phyloP scores from a whole-genome alignment of 2,888 invertebrate genomes.

The Caenorhabditis afra region DNA sequence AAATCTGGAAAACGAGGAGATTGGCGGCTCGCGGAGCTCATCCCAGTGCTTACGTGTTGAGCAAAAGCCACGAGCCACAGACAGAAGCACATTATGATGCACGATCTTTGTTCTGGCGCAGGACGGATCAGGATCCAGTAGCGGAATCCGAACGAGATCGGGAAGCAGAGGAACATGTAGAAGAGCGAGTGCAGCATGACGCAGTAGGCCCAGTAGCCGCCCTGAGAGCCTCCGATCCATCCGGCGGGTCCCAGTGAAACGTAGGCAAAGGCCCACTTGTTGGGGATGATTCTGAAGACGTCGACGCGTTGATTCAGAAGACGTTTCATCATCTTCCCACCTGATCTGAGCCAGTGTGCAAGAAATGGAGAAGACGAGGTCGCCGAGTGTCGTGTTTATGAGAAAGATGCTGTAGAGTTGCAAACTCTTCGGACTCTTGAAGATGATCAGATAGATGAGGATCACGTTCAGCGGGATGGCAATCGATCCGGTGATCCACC shows the following conservation, averaged over 20 bases:
- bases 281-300: slow-evolving; percentile 68
- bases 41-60: slow-evolving; percentile 63
- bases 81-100: slow-evolving; percentile 59
- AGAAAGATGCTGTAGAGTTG: slow-evolving; percentile 63
- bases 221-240: slow-evolving; percentile 57
- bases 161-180: slow-evolving; percentile 71
- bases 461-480: slow-evolving; percentile 59
- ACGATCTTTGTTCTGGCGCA: slow-evolving; percentile 48
- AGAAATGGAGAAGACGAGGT: slow-evolving; percentile 61
- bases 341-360: slow-evolving; percentile 66
- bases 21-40: slow-evolving; percentile 7
- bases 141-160: slow-evolving; percentile 72
- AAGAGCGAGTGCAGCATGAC: slow-evolving; percentile 70
- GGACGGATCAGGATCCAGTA: slow-evolving; percentile 71
- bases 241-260: slow-evolving; percentile 69
- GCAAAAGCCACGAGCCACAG: slow-evolving; percentile 65
- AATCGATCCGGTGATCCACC: slow-evolving; percentile 55
- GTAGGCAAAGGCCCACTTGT: slow-evolving; percentile 73
- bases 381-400: slow-evolving; percentile 62
- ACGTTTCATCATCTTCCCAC: slow-evolving; percentile 7
- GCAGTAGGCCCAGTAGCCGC: slow-evolving; percentile 59
- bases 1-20: slow-evolving; percentile 59
- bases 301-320: neutral
- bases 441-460: slow-evolving; percentile 58
- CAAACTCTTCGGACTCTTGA: slow-evolving; percentile 53